phyloP scores from a whole-genome alignment of 2,113 vertebrate genomes.

The Thryonomys swinderianus region DNA sequence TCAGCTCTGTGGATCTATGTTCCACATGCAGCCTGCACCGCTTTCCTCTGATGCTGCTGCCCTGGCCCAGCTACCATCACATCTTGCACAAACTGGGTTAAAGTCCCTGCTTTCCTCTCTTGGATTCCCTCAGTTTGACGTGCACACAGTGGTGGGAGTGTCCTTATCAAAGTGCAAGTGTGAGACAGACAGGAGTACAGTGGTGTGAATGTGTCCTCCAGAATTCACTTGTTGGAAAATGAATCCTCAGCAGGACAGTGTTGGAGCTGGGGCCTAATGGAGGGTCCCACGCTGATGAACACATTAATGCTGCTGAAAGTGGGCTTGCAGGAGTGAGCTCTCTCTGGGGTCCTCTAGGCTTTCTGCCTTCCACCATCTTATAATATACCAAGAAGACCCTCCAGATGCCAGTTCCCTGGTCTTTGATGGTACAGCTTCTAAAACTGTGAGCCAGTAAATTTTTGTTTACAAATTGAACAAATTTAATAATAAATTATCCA shows the following conservation, averaged over 20 bases:
- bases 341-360: neutral
- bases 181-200: no score
- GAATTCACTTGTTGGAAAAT: neutral
- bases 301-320: no score
- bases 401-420: neutral
- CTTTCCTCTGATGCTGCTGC: neutral
- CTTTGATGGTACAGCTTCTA: neutral
- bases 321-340: neutral
- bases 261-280: neutral
- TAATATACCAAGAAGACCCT: neutral
- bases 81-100: neutral
- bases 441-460: neutral
- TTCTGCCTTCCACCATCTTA: neutral
- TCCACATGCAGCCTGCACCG: neutral
- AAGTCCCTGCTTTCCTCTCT: neutral
- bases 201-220: neutral
- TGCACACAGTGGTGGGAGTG: neutral
- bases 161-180: neutral
- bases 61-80: rapidly evolving
- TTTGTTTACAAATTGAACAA: neutral
- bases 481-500: neutral
- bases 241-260: no score
- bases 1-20: neutral
- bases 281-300: neutral
- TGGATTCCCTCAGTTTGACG: neutral